Evolutionary conservation across 2,797 vertebrate species (phyloP), one percentile per base, ranked within the genome.

Genomic region (Halcyon leucocephala): DNA sequence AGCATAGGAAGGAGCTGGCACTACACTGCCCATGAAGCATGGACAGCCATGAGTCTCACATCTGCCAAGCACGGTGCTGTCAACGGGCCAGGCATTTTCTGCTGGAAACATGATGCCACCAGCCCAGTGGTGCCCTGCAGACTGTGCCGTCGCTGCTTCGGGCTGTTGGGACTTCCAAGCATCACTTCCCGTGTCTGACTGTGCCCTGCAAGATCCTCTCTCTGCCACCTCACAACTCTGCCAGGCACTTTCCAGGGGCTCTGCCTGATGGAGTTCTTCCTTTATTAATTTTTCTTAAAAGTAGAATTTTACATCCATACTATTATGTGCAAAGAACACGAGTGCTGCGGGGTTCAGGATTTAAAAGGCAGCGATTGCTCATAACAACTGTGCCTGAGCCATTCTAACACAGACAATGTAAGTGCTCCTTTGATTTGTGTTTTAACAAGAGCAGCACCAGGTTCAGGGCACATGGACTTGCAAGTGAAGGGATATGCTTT

Each of bases 11-110:
- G 74, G 60, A 70, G 51, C 31, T 82, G 55, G 29, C 20, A 9
- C 37, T 35, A 11, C 1, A 0, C 19, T 25, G 25, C 46, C 37
- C 41, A 3, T 31, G 55, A 33, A 35, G 49, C 2, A 1, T 10
- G 52, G 64, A 18, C 0, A 3, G 28, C 5, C 5, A 5, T 3
- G 9, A 54, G 11, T 61, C 77, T 64, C 3, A 33, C 37, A 35
- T 16, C 11, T 37, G 25, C 25, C 35, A 44, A 12, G 33, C 39
- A 57, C 1, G 28, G 7, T 1, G 1, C 19, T 66, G 71, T 10
- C 41, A 31, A 22, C 0, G 2, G 33, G 19, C 13, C 55, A 44
- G 22, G 42, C 2, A 1, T 60, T 86, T 64, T 65, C 73, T 67
- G 25, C 61, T 33, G 70, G 52, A n/a, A 61, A n/a, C 0, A 0